Base-by-base conservation (phyloP, 1,140 invertebrate genomes). In the Bombus superbus region DNA sequence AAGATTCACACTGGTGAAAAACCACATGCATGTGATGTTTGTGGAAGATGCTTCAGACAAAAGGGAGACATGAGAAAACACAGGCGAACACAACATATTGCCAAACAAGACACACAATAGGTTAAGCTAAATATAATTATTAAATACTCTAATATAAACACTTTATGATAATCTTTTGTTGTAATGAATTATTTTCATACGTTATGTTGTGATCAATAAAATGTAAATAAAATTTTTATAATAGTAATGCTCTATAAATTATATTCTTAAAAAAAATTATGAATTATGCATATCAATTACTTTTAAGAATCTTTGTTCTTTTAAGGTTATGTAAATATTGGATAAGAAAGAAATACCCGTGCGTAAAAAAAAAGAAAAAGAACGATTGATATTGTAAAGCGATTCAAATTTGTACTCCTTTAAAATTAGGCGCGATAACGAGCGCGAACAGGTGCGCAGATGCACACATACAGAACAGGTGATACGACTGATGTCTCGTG, bases 1-100 rank as follows among this genome's bases (percentile, higher is more conserved):
- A 94, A 97, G 59, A 97, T 97, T 64, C 97, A 97, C 90, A 97
- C 97, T 0, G 97, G 97, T 38, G 97, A 97, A 89, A 95, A 97
- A 64, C 97, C 97, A 4, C 97, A 96, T 91, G 96, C 96, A 64
- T 97, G 97, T 92, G 95, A 96, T 3, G 95, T 96, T 47, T 97
- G 97, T 92, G 96, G 96, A 9, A 96, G 97, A 91, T 96, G 96
- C 74, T 96, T 97, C 85, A 92, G 96, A 6, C 96, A 96, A 88
- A 96, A 96, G 28, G 96, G 96, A 3, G 96, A 96, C 88, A 94
- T 96, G 78, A 96, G 96, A 81, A 96, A 96, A 86, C 96, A 96
- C 91, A 94, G 96, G 25, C 92, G 96, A 28, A 96, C 96, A 0
- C 96, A 96, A 53, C 96, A 96, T 88, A 92, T 66, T 25, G 78